Base-by-base conservation (phyloP, 1,140 invertebrate genomes). In the Musca domestica region DNA sequence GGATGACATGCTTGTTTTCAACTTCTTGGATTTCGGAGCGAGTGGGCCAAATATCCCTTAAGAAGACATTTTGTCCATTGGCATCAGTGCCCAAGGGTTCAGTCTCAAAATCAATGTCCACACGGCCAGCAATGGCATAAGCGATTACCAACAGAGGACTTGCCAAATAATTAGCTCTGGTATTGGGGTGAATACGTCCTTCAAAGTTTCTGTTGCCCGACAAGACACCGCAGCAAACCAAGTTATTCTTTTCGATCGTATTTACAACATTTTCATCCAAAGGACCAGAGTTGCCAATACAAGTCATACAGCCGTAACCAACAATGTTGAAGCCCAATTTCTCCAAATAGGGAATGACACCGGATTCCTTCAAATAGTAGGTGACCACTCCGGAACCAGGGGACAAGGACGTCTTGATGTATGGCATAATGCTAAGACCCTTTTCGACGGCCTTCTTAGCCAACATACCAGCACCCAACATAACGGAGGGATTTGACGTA, bases 291-390 rank as follows among this genome's bases (percentile, higher is more conserved):
- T 99, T 99, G 9, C 98, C 98, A 72, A 99, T 99, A 82, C 97
- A 99, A 0, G 96, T 99, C 96, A 98, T 98, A 83, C 97, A 99
- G 1, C 97, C 91, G 78, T 96, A 98, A n/a, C 96, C 96, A 27
- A 95, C 92, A 65, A 96, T 91, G 74, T 95, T 88, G 83, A 98
- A 99, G 9, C 96, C 97, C 12, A 98, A 85, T 80, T 93, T 87
- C 69, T 92, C 88, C 48, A 99, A 83, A 75, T 89, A 92, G 0
- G 93, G 91, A 22, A 94, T 89, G 2, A 99, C 95, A 0, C 95
- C 95, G 30, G 87, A 88, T 76, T 88, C 87, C 77, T 85, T 85
- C 0, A 99, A 83, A 83, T 99, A 99, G 82, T 98, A 98, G 0
- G 96, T 98, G 1, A 99, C 97, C 0, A 99, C 97, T 12, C 96